Evolutionary conservation across 2,797 vertebrate genomes (phyloP), one percentile per base, ranked within the genome.

Genomic region (Rhabdophis nuchalis): DNA sequence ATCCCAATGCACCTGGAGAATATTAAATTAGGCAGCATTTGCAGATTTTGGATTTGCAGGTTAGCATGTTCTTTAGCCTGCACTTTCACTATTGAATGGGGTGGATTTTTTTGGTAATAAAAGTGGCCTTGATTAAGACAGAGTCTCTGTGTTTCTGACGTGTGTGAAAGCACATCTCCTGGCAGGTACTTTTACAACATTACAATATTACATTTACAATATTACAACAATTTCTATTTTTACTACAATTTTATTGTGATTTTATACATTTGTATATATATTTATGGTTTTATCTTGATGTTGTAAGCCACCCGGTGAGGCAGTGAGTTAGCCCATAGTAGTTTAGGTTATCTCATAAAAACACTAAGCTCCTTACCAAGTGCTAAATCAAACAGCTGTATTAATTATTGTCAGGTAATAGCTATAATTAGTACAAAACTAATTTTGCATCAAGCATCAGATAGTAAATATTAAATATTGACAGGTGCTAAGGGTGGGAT

Each of bases 51-150:
- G 36, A 68, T 68, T 68, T 87, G 25, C 46, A 64, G 14, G 32
- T 68, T 87, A 23, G 14, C 4, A 12, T 46, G 86, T 93, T 86
- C 36, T 93, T 86, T 94, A 93, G 88, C 9, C 41, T 91, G 92
- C 85, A 11, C 25, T 82, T 94, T 72, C 91, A 90, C 61, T 61
- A 52, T 77, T 29, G 89, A 57, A 12, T 13, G 60, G 91, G 20
- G 0, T n/a, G n/a, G n/a, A n/a, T 57, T 93, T 56, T 93, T 32
- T 94, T 85, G 90, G 89, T 91, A 57, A 53, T 32, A 0, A 27
- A 90, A 86, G 29, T 85, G 14, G n/a, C 27, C 54, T 58, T 90
- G 54, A 36, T 56, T 58, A 90, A 25, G 52, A 46, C 13, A 89
- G 4, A 89, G 16, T n/a, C 4, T 36, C 61, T 54, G 8, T 25